Conservation (phyloP, 2,888 invertebrate species). For the Cryptophagus acutangulus region DNA sequence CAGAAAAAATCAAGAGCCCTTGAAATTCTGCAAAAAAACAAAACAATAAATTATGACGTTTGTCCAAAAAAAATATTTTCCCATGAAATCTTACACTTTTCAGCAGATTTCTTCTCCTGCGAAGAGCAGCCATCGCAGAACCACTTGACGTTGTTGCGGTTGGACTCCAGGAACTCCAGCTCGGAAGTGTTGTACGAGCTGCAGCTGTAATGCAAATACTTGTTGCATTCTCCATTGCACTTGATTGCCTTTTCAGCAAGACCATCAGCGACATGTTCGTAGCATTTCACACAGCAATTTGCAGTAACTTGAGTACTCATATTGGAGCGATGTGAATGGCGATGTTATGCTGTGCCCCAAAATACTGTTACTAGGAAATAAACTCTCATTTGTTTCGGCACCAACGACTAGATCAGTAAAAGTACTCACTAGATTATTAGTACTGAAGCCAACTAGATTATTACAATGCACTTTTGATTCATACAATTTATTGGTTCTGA, state of each 20-base stretch:
- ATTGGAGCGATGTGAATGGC: too few species aligned
- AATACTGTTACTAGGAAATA: too few species aligned
- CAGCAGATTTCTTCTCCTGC: not conserved
- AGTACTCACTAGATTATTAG: too few species aligned
- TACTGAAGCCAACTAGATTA: too few species aligned
- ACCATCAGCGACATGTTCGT: slow-evolving; percentile 22
- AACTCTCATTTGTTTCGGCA: too few species aligned
- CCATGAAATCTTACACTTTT: too few species aligned
- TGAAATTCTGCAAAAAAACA: not conserved
- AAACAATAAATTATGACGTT: not conserved
- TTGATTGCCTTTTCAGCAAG: slow-evolving; percentile 26
- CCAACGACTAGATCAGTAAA: too few species aligned
- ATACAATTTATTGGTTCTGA: too few species aligned
- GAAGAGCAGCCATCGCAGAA: slow-evolving; percentile 30
- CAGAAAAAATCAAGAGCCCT: too few species aligned
- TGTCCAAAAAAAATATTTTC: not conserved
- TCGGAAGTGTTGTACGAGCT: slow-evolving; percentile 30
- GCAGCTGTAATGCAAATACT: slow-evolving; percentile 31
- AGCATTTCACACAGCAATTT: slow-evolving; percentile 36
- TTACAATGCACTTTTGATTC: too few species aligned
- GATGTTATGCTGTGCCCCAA: too few species aligned
- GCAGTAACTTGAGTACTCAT: slow-evolving; percentile 26
- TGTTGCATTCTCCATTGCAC: slow-evolving; percentile 29
- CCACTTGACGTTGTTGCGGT: slow-evolving; percentile 32
- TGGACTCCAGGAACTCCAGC: slow-evolving; percentile 29